These are phyloP conservation scores for Tribolium madens DNA, from an alignment of 1,140 invertebrate species.

Conservation along the genomic window DNA sequence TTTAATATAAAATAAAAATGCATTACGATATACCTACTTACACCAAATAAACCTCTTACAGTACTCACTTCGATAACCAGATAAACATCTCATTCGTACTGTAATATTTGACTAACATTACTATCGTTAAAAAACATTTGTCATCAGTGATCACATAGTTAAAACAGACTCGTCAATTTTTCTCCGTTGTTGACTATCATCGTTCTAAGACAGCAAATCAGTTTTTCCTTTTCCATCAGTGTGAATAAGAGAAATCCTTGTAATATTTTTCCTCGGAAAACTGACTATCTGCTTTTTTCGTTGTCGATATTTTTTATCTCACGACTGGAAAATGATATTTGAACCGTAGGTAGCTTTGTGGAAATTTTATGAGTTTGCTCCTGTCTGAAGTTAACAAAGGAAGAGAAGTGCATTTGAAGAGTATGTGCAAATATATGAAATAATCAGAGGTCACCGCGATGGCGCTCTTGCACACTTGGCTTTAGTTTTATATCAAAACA, in stretches of 20 bases:
- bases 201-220: not conserved
- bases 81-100: too few relatives aligned
- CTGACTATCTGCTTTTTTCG: not conserved
- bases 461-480: constrained; percentile 16
- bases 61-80: too few relatives aligned
- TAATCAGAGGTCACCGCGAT: constrained; percentile 34
- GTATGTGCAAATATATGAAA: constrained; percentile 23
- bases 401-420: constrained; percentile 14
- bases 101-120: too few relatives aligned
- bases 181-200: not conserved
- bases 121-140: not conserved
- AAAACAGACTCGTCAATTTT: not conserved
- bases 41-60: too few relatives aligned
- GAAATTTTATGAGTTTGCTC: not conserved
- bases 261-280: constrained; percentile 1
- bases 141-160: not conserved
- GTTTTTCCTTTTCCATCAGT: not conserved
- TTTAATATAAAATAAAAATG: too few relatives aligned
- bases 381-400: not conserved
- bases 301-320: not conserved
- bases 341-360: not conserved
- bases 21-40: too few relatives aligned
- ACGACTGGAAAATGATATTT: not conserved
- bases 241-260: not conserved
- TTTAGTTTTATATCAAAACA: constrained; percentile 38